These are phyloP conservation scores for Pelosia muscerda DNA, from an alignment of 2,888 invertebrate species.

Conservation along the genomic window DNA sequence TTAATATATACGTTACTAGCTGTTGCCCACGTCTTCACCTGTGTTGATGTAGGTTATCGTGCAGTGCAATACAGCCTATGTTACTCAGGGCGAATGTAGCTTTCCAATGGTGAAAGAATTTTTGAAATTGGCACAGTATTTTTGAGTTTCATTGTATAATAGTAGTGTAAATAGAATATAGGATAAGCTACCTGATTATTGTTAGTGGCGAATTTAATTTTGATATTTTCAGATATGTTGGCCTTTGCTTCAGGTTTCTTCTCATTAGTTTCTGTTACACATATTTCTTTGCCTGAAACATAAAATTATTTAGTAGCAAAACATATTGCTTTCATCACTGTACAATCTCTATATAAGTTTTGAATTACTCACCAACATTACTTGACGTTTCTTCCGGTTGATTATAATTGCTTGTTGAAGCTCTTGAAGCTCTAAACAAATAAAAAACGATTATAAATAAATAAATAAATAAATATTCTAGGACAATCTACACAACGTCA, in stretches of 20 bases:
- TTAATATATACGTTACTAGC: no score
- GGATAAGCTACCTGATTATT: constrained; percentile 65
- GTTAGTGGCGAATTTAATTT: constrained; percentile 71
- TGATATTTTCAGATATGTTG: constrained; percentile 56
- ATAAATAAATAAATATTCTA: no score
- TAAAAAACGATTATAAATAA: no score
- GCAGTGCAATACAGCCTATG: no score
- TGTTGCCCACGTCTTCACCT: no score
- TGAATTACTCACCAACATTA: constrained; percentile 26
- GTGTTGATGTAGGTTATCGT: no score
- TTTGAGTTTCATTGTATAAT: no score
- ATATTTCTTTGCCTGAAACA: constrained; percentile 40
- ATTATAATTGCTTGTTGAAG: constrained; percentile 16
- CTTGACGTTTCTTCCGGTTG: constrained; percentile 8
- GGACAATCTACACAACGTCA: no score
- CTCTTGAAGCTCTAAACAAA: constrained; percentile 28
- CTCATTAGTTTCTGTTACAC: constrained; percentile 11
- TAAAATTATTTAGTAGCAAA: neutral
- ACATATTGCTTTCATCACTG: neutral
- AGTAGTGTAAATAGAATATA: no score
- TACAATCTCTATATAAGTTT: neutral
- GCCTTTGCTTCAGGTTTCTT: constrained; percentile 24
- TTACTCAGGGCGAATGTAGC: no score
- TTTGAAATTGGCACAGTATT: no score
- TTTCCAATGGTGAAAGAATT: no score